Evolutionary conservation across 1,140 invertebrate species (phyloP), one percentile per base, ranked within the genome.

Genomic region (Tetragnatha versicolor): DNA sequence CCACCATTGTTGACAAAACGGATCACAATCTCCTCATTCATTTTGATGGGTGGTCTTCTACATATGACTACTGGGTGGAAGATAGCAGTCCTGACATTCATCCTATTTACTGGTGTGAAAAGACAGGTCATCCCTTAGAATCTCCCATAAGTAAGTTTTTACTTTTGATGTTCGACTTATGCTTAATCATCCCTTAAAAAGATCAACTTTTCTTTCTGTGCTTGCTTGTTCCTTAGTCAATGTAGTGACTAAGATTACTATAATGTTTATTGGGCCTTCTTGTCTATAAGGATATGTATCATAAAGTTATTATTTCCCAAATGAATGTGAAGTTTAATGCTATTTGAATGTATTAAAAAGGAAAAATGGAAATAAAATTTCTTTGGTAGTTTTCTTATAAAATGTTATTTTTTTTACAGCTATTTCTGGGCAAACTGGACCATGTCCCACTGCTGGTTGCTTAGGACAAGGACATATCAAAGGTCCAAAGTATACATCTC

Each of bases 81-180:
- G 94, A 97, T 84, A 94, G 97, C 86, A 93, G 91, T 79, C 89
- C 92, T 0, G 93, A 96, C 86, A 91, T 98, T 82, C 95, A 97
- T 89, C 95, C 95, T 17, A 89, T 93, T 81, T 93, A 93, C 27
- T 98, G 95, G 94, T 95, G 94, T 84, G 85, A 89, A 76, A 93
- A 93, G 85, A 97, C 94, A 2, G 91, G 91, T 37, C 94, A 97
- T 87, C 91, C 92, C 1, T 84, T 98, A 5, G 93, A 96, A 86
- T 89, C 92, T 1, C 94, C 95, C 9, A 37, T 60, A 22, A 47
- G 73, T 77, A 45, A 31, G 6, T 66, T 29, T 14, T 17, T 12
- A 33, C 10, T n/a, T n/a, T n/a, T n/a, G n/a, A n/a, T n/a, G n/a
- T n/a, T n/a, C n/a, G n/a, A n/a, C n/a, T n/a, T n/a, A n/a, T n/a